Conservation (phyloP, 1,140 invertebrate species). For the Lerema accius region DNA sequence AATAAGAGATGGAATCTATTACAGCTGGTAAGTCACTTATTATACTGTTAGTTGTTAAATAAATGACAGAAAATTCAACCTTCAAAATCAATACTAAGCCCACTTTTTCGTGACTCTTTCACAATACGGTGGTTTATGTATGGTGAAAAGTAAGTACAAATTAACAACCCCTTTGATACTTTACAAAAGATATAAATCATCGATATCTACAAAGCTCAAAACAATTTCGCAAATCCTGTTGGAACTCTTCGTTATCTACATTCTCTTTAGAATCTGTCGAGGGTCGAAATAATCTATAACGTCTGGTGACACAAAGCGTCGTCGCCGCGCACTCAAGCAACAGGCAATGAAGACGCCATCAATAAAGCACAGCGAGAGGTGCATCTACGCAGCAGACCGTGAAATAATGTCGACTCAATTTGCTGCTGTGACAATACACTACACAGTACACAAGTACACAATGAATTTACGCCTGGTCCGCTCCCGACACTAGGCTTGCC, state of each 20-base stretch:
- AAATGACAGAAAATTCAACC: no score
- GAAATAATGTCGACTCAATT: slow-evolving; percentile 75
- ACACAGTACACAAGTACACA: slow-evolving; percentile 43
- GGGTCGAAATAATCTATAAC: slow-evolving; percentile 19
- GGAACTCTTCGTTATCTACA: neutral
- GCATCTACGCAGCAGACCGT: slow-evolving; percentile 69
- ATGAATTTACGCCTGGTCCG: slow-evolving; percentile 39
- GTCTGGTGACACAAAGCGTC: slow-evolving; percentile 32
- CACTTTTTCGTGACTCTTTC: no score
- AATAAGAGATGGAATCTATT: neutral
- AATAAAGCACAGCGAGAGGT: slow-evolving; percentile 55
- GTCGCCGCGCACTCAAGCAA: slow-evolving; percentile 28
- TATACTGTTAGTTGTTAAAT: no score
- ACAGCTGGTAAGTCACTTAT: neutral
- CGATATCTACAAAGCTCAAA: neutral
- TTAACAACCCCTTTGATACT: no score
- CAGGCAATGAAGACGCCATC: slow-evolving; percentile 55
- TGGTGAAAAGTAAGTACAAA: no score
- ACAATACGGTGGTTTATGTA: no score
- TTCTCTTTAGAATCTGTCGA: slow-evolving; percentile 12
- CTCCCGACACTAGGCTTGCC: slow-evolving; percentile 52
- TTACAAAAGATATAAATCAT: neutral
- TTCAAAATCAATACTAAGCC: no score
- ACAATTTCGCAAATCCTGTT: neutral
- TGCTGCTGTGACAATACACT: slow-evolving; percentile 64